These are phyloP conservation scores for Drosophila neocordata DNA, from an alignment of 1,140 invertebrate genomes.

Conservation along the genomic window DNA sequence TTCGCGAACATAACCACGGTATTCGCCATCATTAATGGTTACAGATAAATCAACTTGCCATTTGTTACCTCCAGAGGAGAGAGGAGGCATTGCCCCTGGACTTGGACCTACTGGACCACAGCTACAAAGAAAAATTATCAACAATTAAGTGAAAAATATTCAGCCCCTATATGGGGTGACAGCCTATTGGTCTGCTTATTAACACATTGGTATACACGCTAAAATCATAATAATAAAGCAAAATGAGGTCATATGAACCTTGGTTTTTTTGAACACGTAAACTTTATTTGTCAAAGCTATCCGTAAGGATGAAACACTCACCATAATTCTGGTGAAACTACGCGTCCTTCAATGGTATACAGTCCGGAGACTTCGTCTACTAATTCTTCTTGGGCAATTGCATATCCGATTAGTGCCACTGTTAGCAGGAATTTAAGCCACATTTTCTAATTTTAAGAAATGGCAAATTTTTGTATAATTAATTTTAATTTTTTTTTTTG, in stretches of 20 bases:
- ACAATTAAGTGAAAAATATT: neutral
- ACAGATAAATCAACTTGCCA: constrained; percentile 92
- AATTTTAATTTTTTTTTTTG: constrained; percentile 28
- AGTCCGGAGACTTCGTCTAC: constrained; percentile 70
- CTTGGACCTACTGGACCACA: neutral
- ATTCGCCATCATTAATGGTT: constrained; percentile 94
- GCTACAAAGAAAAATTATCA: neutral
- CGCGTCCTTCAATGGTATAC: constrained; percentile 90
- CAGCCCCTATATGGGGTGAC: too few relatives aligned
- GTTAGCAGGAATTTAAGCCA: constrained; percentile 49
- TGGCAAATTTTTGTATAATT: neutral
- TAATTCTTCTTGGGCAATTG: constrained; percentile 65
- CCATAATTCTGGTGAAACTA: constrained; percentile 87
- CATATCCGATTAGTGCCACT: constrained; percentile 42
- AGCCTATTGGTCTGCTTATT: too few relatives aligned
- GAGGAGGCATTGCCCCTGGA: constrained; percentile 19
- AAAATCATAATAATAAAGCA: neutral
- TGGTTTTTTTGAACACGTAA: neutral
- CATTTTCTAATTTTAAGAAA: constrained; percentile 32
- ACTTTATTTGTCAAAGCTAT: neutral
- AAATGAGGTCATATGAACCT: neutral
- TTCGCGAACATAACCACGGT: constrained; percentile 93
- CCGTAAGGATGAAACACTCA: neutral
- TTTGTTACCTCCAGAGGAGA: constrained; percentile 78
- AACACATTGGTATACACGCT: neutral